Evolutionary conservation across 2,113 vertebrate species (phyloP).

Genomic region (Tragelaphus strepsiceros): DNA sequence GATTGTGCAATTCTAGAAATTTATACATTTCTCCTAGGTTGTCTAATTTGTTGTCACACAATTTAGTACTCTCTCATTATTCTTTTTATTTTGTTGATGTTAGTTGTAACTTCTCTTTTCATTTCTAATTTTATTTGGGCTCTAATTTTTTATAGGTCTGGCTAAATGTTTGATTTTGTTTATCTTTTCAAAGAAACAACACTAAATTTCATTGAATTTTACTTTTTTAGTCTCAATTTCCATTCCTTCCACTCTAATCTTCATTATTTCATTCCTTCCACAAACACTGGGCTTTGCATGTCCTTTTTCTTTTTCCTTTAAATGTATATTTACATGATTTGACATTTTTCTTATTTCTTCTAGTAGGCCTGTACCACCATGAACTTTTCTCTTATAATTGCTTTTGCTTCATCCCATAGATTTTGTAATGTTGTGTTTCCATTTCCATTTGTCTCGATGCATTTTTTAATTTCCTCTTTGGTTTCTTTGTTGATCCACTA

Average conservation of each 20-base stretch:
- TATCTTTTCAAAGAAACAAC: background rate
- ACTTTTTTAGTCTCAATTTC: background rate
- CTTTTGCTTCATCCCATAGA: background rate
- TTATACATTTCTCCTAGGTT: background rate
- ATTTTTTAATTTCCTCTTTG: background rate
- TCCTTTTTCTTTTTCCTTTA: background rate
- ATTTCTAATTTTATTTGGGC: background rate
- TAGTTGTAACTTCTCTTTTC: background rate
- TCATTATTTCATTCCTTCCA: background rate
- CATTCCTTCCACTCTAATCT: background rate
- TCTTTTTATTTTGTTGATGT: background rate
- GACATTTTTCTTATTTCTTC: background rate
- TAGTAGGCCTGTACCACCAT: background rate
- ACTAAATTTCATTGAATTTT: background rate
- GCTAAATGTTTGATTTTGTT: background rate
- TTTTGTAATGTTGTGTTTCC: background rate
- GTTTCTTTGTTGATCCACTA: background rate
- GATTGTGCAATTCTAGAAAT: background rate
- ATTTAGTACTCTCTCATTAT: background rate
- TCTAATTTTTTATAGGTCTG: background rate
- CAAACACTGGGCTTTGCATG: background rate
- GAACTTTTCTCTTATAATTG: background rate
- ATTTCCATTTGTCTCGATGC: background rate
- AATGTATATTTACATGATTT: background rate
- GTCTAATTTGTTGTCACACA: background rate